Evolutionary conservation across 1,140 invertebrate genomes (phyloP).

Genomic region (Leptinotarsa texana): DNA sequence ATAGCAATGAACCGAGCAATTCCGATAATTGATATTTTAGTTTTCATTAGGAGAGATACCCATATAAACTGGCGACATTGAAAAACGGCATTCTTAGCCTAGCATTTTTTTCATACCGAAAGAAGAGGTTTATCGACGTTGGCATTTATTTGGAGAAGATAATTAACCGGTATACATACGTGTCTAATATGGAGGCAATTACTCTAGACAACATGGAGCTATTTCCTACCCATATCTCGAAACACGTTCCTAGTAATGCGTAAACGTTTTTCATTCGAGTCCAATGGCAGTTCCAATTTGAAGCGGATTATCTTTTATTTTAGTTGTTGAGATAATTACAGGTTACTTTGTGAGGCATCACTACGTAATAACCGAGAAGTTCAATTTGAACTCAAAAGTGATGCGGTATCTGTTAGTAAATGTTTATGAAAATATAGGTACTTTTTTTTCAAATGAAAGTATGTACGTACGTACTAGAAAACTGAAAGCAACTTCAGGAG

Average conservation of each 20-base stretch:
- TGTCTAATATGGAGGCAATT: conserved; percentile 23
- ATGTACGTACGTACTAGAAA: too few relatives aligned
- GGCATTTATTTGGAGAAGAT: conserved; percentile 22
- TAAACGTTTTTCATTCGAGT: conserved; percentile 6
- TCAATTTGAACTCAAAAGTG: not conserved
- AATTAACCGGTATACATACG: conserved; percentile 7
- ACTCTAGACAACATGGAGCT: conserved; percentile 23
- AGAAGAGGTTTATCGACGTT: conserved; percentile 16
- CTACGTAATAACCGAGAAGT: not conserved
- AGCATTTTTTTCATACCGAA: conserved; percentile 6
- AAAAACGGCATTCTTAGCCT: not conserved
- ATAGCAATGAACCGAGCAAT: not conserved
- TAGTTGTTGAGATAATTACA: not conserved
- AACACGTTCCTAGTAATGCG: conserved; percentile 16
- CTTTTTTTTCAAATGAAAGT: too few relatives aligned
- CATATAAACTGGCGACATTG: conserved; percentile 12
- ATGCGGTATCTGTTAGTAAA: too few relatives aligned
- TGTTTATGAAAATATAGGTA: too few relatives aligned
- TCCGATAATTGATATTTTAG: conserved; percentile 21
- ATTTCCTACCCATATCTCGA: conserved; percentile 21
- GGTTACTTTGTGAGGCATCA: not conserved
- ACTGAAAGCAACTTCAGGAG: too few relatives aligned
- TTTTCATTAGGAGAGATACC: conserved; percentile 24
- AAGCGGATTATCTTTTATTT: conserved; percentile 3
- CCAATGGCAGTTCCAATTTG: conserved; percentile 11